Base-by-base conservation (phyloP, 2,113 vertebrate species). In the Tragelaphus buxtoni region DNA sequence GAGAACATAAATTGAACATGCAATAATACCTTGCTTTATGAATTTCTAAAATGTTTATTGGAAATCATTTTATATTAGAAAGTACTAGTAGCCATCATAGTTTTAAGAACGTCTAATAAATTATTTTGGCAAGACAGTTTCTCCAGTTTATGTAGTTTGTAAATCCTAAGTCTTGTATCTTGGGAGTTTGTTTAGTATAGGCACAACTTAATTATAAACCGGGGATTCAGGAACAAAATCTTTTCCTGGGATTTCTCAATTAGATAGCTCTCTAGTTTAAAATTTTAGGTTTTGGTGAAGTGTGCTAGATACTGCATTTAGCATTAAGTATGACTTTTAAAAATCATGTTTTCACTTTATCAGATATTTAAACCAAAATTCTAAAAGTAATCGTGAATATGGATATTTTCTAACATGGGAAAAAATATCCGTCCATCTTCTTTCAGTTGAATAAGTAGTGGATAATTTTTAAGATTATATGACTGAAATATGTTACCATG, bases 51-150 rank as follows among this genome's bases (percentile, higher is more conserved):
- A 95, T 91, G 10, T 91, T 55, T 4, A 81, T 35, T 91, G n/a
- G 47, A 89, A 91, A 90, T 97, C 1, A 92, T 77, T 96, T 97
- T 82, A 77, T 86, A 18, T 95, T 45, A 74, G 90, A 94, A 94
- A 77, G 35, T 65, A 74, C 16, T n/a, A 92, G 63, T 51, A 95
- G n/a, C 11, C 20, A 26, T 84, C 17, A 55, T 90, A 53, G 74
- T 86, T 95, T 92, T 90, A 26, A 89, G 39, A 89, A 87, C 13
- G 14, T 91, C 4, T 77, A 61, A 79, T 87, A 74, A 65, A 81
- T 96, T 90, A 42, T 96, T 95, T 88, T 93, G 63, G 16, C 69
- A 94, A 87, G 84, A 80, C 6, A 61, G 20, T 92, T 87, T 92
- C 45, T 79, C 39, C 7, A 55, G 11, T 58, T 80, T 93, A 22